Conservation (phyloP, 1,140 invertebrate genomes). For the Triops cancriformis region DNA sequence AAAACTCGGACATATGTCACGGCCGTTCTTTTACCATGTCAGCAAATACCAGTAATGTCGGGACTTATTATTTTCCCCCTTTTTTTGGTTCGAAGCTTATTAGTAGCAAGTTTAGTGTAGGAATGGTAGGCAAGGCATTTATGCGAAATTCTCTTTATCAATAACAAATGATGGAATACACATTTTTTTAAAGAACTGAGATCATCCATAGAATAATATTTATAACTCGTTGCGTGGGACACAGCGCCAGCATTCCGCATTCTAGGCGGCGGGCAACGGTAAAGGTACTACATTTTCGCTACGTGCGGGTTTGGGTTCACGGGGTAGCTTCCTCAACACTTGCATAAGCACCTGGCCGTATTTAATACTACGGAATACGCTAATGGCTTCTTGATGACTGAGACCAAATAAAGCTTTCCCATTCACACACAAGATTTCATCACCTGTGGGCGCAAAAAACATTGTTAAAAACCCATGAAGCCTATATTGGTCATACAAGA, state of each 20-base stretch:
- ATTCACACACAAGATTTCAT: slow-evolving; percentile 25
- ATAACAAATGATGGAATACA: neutral
- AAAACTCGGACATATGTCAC: neutral
- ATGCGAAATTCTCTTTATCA: slow-evolving; percentile 9
- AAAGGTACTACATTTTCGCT: neutral
- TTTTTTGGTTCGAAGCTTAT: neutral
- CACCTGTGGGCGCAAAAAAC: neutral
- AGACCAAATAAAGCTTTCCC: slow-evolving; percentile 21
- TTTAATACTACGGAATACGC: slow-evolving; percentile 21
- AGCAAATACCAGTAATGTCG: neutral
- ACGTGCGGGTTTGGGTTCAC: neutral
- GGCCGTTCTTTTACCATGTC: neutral
- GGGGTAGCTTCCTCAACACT: slow-evolving; percentile 22
- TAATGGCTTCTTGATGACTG: slow-evolving; percentile 21
- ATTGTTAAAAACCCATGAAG: neutral
- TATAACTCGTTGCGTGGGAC: too few species aligned
- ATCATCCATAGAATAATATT: neutral
- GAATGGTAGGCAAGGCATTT: neutral
- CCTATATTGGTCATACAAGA: too few species aligned
- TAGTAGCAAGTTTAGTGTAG: slow-evolving; percentile 10
- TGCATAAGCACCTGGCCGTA: slow-evolving; percentile 22
- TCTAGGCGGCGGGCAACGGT: neutral
- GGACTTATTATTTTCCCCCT: neutral
- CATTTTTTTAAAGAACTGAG: slow-evolving; percentile 9
- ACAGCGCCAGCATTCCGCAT: too few species aligned